Base-by-base conservation (phyloP, 2,113 vertebrate genomes). In the Ailuropoda melanoleuca region DNA sequence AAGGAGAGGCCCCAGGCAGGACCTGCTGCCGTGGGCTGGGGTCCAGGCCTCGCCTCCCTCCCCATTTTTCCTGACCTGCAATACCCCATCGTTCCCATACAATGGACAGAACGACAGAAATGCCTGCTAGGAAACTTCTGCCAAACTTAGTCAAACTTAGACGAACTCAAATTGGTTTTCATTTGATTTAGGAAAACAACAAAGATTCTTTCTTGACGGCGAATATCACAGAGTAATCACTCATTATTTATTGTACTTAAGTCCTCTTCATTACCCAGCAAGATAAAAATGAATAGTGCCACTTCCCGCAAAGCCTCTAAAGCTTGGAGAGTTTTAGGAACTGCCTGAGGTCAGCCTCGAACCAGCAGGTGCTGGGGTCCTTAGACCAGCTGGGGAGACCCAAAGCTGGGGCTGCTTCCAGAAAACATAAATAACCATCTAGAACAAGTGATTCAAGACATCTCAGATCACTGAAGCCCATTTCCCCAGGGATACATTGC, bases 121-220 rank as follows among this genome's bases (percentile, higher is more conserved):
- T 6, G 46, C n/a, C 92, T 17, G 12, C 64, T 37, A 21, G 85
- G 70, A 88, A 70, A 70, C 53, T 24, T 72, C 9, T 21, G 50
- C 83, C 64, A 46, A 48, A 84, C 43, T 81, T 34, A 24, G 84
- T 29, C 77, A n/a, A 6, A 29, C 62, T 66, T 12, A 85, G 64
- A n/a, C 37, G 21, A 87, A 77, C 13, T 62, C 26, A 50, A 85
- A 74, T 21, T 50, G 50, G 37, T 90, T 95, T 94, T 83, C 88
- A 93, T 88, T 95, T 11, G 70, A 88, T 86, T 90, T 75, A 90
- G 56, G 26, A 92, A 92, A 91, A 90, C 75, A 92, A 72, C 88
- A 90, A 62, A 46, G 86, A 77, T 60, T 64, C 53, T 78, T 94
- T 93, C 53, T 60, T 72, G 19, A 81, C 72, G 48, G 21, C 1